These are phyloP conservation scores for Chauna torquata DNA, from an alignment of 2,113 vertebrate species.

Conservation along the genomic window DNA sequence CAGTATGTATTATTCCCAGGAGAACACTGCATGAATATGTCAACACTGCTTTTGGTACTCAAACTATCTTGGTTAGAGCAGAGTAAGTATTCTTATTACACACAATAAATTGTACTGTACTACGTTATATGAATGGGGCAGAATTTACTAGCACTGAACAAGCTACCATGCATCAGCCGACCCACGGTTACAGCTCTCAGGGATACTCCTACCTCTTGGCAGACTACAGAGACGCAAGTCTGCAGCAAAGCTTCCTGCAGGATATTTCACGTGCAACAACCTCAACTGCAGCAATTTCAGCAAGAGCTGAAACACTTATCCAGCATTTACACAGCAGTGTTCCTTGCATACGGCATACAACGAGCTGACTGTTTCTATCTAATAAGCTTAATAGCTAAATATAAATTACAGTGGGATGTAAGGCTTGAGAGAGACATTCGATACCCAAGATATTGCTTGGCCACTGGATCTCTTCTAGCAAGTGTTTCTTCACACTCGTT, in stretches of 20 bases:
- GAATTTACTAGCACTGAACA: not conserved
- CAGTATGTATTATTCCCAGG: not conserved
- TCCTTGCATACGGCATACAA: not conserved
- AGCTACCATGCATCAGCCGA: not conserved
- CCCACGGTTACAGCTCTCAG: not conserved
- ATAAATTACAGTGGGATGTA: conserved; percentile 40
- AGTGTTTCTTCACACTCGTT: conserved; percentile 2
- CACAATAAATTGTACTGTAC: not conserved
- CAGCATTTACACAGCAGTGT: not conserved
- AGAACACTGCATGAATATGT: not conserved
- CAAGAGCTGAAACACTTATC: not conserved
- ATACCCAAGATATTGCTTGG: conserved; percentile 12
- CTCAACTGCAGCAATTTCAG: not conserved
- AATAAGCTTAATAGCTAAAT: conserved; percentile 38
- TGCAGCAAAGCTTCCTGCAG: not conserved
- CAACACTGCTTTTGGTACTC: not conserved
- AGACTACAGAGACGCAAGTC: not conserved
- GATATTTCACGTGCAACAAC: not conserved
- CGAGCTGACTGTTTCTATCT: not conserved
- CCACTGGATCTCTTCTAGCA: not conserved
- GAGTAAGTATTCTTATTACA: not conserved
- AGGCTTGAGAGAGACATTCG: conserved; percentile 13
- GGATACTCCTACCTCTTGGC: not conserved
- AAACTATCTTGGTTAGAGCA: not conserved
- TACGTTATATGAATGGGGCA: not conserved